Conservation (phyloP, 1,140 invertebrate species). For the Physella acuta region DNA sequence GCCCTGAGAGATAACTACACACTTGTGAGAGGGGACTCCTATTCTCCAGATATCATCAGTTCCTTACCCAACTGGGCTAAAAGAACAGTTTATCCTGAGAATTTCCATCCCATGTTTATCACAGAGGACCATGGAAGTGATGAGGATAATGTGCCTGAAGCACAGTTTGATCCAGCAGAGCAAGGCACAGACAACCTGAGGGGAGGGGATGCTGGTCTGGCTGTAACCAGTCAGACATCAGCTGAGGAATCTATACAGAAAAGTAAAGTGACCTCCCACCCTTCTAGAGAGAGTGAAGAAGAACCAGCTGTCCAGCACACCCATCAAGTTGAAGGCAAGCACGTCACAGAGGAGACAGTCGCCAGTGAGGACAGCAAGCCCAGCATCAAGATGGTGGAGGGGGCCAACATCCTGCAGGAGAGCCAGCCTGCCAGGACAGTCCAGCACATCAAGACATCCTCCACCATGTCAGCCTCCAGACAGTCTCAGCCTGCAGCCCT, state of each 20-base stretch:
- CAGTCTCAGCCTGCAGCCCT: constrained; percentile 28
- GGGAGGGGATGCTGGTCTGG: too few species aligned
- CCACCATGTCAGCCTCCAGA: constrained; percentile 34
- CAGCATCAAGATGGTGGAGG: constrained; percentile 18
- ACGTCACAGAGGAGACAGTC: background rate
- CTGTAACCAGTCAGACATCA: background rate
- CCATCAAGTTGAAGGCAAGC: background rate
- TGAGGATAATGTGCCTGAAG: background rate
- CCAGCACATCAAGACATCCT: constrained; percentile 27
- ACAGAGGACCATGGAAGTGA: constrained; percentile 16
- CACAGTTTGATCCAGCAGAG: background rate
- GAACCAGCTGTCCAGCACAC: background rate
- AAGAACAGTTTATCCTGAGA: constrained; percentile 16
- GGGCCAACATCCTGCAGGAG: background rate
- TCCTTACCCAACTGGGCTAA: constrained; percentile 11
- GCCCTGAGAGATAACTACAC: constrained; percentile 9
- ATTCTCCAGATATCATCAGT: background rate
- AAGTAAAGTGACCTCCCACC: background rate
- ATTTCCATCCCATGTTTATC: constrained; percentile 24
- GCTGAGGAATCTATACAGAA: background rate
- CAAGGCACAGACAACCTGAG: background rate
- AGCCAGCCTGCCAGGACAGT: constrained; percentile 15
- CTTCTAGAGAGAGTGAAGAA: background rate
- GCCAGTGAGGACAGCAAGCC: background rate
- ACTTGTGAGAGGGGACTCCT: background rate